A percentile compares a stretch with the other conserved stretches of the same genome.
These are phyloP conservation scores for Dissostichus mawsoni DNA, from an alignment of 2,113 vertebrate species.

Conservation along the genomic window DNA sequence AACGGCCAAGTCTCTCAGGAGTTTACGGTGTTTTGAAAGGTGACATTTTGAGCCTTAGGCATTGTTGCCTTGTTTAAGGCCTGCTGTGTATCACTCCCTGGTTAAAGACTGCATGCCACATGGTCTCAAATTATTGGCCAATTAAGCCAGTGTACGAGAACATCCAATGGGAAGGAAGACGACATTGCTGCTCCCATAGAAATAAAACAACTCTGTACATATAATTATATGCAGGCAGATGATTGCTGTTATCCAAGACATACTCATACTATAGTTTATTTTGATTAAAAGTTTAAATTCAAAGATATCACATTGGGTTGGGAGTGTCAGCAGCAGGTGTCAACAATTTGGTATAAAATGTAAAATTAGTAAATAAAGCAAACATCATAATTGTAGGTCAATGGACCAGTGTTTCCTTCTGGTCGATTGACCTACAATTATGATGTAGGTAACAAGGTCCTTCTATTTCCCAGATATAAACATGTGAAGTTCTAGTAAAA, in stretches of 20 bases:
- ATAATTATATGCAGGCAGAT: conserved; percentile 5
- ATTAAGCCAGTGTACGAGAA: conserved; percentile 54
- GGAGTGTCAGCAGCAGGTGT: not conserved
- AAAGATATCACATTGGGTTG: not conserved
- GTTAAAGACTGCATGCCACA: conserved; percentile 57
- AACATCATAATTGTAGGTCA: conserved; percentile 32
- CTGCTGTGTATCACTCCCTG: conserved; percentile 58
- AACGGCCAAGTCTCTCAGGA: conserved; percentile 34
- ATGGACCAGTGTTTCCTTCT: conserved; percentile 20
- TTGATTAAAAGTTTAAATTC: not conserved
- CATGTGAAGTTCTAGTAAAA: conserved; percentile 37
- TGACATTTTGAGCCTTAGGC: conserved; percentile 53
- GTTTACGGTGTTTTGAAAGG: conserved; percentile 56
- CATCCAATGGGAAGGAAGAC: conserved; percentile 48
- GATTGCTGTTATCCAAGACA: conserved; percentile 5
- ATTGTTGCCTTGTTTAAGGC: conserved; percentile 59
- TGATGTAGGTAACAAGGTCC: conserved; percentile 8
- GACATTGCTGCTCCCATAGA: conserved; percentile 25
- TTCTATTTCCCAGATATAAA: conserved; percentile 30
- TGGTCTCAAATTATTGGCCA: conserved; percentile 62
- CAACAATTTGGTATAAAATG: not conserved
- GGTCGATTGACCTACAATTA: too few species aligned
- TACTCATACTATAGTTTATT: not conserved
- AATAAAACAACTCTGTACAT: conserved; percentile 32
- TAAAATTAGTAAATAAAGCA: conserved; percentile 5